These are phyloP conservation scores for Neogobius melanostomus DNA, from an alignment of 2,113 vertebrate species.

Conservation along the genomic window DNA sequence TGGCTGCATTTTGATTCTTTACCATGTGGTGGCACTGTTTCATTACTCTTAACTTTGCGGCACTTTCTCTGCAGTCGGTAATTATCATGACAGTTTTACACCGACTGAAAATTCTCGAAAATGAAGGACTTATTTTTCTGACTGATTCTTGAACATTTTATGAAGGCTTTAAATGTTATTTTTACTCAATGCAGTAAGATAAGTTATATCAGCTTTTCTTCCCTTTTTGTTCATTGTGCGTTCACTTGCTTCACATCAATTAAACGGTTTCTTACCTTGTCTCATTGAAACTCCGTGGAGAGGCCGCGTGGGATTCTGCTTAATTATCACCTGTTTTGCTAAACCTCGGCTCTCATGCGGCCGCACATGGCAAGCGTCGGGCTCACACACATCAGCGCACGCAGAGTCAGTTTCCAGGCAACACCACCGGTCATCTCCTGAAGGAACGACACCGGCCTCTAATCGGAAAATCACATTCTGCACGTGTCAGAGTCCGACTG, in stretches of 20 bases:
- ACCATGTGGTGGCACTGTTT: constrained; percentile 70
- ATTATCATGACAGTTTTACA: not conserved
- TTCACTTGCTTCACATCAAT: not conserved
- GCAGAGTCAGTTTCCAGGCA: constrained; percentile 59
- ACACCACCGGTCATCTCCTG: constrained; percentile 49
- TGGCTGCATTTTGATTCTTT: not conserved
- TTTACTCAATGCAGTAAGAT: no score
- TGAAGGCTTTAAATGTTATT: no score
- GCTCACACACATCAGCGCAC: not conserved
- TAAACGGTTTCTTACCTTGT: not conserved
- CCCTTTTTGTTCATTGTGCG: not conserved
- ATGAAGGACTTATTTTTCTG: not conserved
- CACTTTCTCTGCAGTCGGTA: not conserved
- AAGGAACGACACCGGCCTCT: constrained; percentile 47
- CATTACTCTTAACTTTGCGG: not conserved
- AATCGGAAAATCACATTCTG: constrained; percentile 46
- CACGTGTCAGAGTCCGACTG: constrained; percentile 25
- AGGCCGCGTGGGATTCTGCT: not conserved
- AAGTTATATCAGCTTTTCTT: no score
- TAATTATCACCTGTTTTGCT: constrained; percentile 1
- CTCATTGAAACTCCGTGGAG: not conserved
- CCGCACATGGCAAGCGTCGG: constrained; percentile 1
- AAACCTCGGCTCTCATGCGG: not conserved
- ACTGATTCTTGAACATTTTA: no score
- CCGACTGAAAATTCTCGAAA: not conserved